Percentiles rank a stretch among this genome's conserved stretches.
Evolutionary conservation across 2,113 vertebrate genomes (phyloP).

Genomic region (Pheucticus melanocephalus): DNA sequence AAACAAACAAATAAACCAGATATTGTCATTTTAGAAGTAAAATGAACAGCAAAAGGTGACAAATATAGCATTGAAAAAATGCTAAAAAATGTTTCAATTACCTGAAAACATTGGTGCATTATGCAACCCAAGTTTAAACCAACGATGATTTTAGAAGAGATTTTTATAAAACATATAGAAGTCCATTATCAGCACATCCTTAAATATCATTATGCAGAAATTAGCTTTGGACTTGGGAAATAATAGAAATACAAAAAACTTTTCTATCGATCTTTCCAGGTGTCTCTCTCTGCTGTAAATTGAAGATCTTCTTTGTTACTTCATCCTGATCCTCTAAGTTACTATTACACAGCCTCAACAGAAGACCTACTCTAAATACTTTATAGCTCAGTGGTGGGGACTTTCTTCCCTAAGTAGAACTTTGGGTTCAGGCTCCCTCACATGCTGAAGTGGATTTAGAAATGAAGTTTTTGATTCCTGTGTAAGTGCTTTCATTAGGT

Average conservation of each 20-base stretch:
- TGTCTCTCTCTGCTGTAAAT: neutral
- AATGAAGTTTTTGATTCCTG: neutral
- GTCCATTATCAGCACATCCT: neutral
- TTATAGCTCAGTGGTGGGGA: neutral
- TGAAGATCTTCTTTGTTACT: neutral
- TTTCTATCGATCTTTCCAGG: neutral
- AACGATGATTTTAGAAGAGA: neutral
- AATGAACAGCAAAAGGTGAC: neutral
- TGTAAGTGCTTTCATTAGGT: neutral
- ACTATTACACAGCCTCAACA: neutral
- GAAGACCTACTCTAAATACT: neutral
- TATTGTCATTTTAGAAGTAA: neutral
- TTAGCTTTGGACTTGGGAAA: neutral
- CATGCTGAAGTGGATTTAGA: neutral
- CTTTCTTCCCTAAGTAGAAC: neutral
- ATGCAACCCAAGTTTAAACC: neutral
- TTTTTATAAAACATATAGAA: neutral
- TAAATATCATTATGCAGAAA: neutral
- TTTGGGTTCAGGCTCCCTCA: neutral
- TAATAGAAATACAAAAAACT: neutral
- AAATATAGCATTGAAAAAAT: neutral
- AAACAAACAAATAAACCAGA: neutral
- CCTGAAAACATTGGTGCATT: neutral
- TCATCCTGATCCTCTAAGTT: neutral
- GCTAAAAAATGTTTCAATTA: neutral